Evolutionary conservation across 2,797 vertebrate species (phyloP).

Genomic region (Chromis chromis): DNA sequence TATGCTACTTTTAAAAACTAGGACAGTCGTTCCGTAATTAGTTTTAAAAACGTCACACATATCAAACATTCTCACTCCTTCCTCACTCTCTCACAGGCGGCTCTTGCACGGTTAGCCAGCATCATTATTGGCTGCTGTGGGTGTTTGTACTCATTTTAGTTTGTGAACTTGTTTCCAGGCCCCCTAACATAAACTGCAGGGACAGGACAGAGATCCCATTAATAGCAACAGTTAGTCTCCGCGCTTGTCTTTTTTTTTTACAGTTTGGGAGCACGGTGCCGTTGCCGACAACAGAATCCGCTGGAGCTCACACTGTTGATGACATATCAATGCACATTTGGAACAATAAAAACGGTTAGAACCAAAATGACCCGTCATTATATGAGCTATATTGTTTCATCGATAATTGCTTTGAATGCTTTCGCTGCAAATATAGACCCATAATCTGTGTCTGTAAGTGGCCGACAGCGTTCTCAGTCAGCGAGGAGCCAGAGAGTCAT

Average conservation of each 20-base stretch:
- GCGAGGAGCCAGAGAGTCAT: slow-evolving; percentile 54
- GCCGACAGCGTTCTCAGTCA: slow-evolving; percentile 55
- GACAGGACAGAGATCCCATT: slow-evolving; percentile 38
- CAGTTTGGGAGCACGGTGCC: not conserved
- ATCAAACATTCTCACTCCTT: slow-evolving; percentile 27
- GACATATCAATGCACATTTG: slow-evolving; percentile 24
- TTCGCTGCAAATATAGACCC: slow-evolving; percentile 37
- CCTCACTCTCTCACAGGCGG: slow-evolving; percentile 9
- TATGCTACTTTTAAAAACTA: slow-evolving; percentile 53
- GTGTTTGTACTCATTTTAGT: slow-evolving; percentile 36
- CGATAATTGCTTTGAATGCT: slow-evolving; percentile 61
- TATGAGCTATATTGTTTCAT: slow-evolving; percentile 52
- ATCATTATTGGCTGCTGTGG: slow-evolving; percentile 35
- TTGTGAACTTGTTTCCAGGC: slow-evolving; percentile 30
- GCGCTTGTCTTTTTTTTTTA: slow-evolving; percentile 7
- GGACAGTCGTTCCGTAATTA: slow-evolving; percentile 55
- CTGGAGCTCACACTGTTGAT: slow-evolving; percentile 8
- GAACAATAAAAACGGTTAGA: slow-evolving; percentile 34
- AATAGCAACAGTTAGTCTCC: slow-evolving; percentile 9
- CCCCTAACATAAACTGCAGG: slow-evolving; percentile 29
- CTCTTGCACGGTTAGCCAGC: slow-evolving; percentile 29
- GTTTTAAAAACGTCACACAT: slow-evolving; percentile 33
- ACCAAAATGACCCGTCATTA: slow-evolving; percentile 47
- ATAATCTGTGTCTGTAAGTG: slow-evolving; percentile 48
- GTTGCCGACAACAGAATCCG: slow-evolving; percentile 21